phyloP scores from a whole-genome alignment of 2,888 invertebrate genomes.

The Merodon equestris region DNA sequence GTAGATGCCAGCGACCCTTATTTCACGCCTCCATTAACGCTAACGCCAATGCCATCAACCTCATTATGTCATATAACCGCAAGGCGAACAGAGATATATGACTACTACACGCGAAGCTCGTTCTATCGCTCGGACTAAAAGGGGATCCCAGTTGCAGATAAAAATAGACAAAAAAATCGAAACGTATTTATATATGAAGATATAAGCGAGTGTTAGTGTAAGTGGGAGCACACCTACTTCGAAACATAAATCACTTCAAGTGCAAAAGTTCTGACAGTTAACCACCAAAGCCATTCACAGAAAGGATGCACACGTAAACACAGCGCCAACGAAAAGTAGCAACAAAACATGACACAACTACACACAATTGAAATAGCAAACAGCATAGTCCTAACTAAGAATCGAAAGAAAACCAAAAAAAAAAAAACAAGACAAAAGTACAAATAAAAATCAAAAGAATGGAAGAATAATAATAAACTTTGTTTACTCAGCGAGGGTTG shows the following conservation, averaged over 20 bases:
- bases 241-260: conserved; percentile 73
- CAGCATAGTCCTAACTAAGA: conserved; percentile 56
- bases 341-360: conserved; percentile 23
- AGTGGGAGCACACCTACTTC: conserved; percentile 27
- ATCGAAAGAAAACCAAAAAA: conserved; percentile 35
- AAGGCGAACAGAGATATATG: conserved; percentile 7
- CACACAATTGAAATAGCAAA: conserved; percentile 41
- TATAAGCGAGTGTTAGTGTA: too few species aligned
- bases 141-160: conserved; percentile 60
- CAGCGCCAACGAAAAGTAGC: conserved; percentile 1
- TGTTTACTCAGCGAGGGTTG: conserved; percentile 36
- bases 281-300: conserved; percentile 67
- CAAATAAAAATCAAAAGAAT: conserved; percentile 35
- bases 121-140: conserved; percentile 25
- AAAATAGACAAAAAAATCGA: conserved; percentile 32
- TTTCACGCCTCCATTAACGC: conserved; percentile 24
- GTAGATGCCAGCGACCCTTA: background rate
- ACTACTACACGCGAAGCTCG: background rate
- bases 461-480: conserved; percentile 65
- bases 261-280: conserved; percentile 75
- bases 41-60: conserved; percentile 10
- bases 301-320: conserved; percentile 62
- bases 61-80: conserved; percentile 43
- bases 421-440: conserved; percentile 18
- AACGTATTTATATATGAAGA: conserved; percentile 31